A percentile compares a stretch with the other conserved stretches of the same genome.
Conservation (phyloP, 2,797 vertebrate species). For the Strix occidentalis region DNA sequence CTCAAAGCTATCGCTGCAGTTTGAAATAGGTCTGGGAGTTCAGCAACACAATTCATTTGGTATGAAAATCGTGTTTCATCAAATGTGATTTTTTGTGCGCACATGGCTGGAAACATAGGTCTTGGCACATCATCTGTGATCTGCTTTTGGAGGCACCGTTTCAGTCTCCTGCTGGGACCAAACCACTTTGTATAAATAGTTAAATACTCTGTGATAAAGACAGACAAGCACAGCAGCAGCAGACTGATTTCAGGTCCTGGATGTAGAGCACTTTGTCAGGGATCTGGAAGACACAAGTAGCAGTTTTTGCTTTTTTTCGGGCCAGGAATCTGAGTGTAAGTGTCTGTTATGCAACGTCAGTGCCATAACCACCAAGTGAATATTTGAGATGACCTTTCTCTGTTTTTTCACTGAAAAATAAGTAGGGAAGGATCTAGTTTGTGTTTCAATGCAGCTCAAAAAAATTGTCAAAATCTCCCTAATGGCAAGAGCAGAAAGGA, state of each 20-base stretch:
- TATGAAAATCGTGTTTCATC: not conserved
- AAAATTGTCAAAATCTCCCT: not conserved
- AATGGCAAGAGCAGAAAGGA: not conserved
- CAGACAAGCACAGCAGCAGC: not conserved
- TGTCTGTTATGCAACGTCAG: not conserved
- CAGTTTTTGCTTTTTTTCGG: not conserved
- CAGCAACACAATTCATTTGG: not conserved
- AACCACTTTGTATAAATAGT: not conserved
- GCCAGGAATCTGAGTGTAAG: not conserved
- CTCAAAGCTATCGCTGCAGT: not conserved
- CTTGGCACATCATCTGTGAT: not conserved
- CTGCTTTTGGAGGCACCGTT: not conserved
- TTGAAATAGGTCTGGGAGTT: not conserved
- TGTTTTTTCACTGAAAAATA: not conserved
- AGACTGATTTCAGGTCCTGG: not conserved
- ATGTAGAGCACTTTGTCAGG: not conserved
- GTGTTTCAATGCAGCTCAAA: not conserved
- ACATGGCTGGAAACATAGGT: not conserved
- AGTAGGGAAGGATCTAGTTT: not conserved
- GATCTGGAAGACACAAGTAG: rapidly evolving
- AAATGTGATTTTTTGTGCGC: not conserved
- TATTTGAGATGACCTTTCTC: not conserved
- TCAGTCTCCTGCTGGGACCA: not conserved
- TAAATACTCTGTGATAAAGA: not conserved
- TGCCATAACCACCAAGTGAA: not conserved